Base-by-base conservation (phyloP, 2,888 invertebrate genomes). In the Ennomos fuscantarius region DNA sequence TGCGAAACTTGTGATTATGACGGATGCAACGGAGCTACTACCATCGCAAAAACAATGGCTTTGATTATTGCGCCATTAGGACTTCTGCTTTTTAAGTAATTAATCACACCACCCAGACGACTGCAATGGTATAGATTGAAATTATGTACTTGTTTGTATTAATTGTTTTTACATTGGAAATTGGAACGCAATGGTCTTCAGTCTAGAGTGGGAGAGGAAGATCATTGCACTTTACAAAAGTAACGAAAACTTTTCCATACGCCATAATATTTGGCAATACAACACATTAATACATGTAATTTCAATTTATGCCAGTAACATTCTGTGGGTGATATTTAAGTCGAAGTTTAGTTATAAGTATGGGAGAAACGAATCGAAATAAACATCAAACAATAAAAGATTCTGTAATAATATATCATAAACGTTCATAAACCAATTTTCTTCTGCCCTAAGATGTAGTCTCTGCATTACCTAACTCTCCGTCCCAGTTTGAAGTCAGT, bases 1-100 rank as follows among this genome's bases (percentile, higher is more conserved):
- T 96, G 96, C 69, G 93, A 93, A 74, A 95, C 94, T 54, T 96
- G 96, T 76, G 94, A 94, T 55, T 93, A 93, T 33, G 95, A 95
- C 66, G 93, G 94, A 2, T 96, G 96, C 86, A 96, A 95, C 72
- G 89, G 93, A 1, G 94, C 94, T 2, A 78, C 89, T 2, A 79
- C 90, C 9, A 71, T 93, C 43, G 87, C 87, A 64, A 89, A 84
- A 54, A 89, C 92, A 10, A 55, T 89, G 31, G 87, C 93, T 0
- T 69, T 93, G 15, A 69, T 93, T 34, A 61, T 86, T 12, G 89
- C 89, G 2, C 89, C 92, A 5, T 69, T 92, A 2, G 80, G 79
- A 15, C 69, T 90, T 32, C 65, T 91, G 3, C 80, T 91, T 44
- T 90, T 90, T 72, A 91, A 91, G 82, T 92, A 87, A 82, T 40